Evolutionary conservation across 2,113 vertebrate genomes (phyloP).

Genomic region (Zapornia atra): DNA sequence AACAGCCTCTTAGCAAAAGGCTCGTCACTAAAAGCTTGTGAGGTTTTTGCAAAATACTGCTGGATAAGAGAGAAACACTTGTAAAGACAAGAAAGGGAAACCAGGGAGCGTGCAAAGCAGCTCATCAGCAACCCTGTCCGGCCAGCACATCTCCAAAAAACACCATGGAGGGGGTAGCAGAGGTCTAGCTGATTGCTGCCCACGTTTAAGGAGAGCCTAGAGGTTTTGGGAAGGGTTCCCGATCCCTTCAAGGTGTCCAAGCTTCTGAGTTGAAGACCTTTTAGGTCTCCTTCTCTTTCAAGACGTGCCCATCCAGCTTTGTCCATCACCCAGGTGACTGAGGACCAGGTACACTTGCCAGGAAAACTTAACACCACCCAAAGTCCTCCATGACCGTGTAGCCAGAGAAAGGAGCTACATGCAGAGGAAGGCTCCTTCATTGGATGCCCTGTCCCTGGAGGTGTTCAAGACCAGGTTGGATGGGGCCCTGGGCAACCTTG

Average conservation of each 20-base stretch:
- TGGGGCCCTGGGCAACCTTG: too few relatives aligned
- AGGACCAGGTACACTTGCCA: fast-evolving
- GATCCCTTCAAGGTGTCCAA: background rate
- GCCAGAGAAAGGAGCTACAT: background rate
- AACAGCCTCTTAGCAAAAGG: background rate
- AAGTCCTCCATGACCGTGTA: fast-evolving
- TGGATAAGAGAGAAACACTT: background rate
- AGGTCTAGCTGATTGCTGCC: too few relatives aligned
- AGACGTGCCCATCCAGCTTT: background rate
- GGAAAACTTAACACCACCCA: background rate
- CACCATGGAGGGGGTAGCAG: background rate
- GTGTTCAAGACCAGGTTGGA: too few relatives aligned
- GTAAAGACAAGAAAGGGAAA: background rate
- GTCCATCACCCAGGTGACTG: background rate
- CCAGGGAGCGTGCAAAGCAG: background rate
- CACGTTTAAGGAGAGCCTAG: background rate
- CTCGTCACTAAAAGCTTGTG: background rate
- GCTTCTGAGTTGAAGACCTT: background rate
- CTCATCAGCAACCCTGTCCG: fast-evolving
- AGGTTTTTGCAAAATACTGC: background rate
- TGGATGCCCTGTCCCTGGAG: too few relatives aligned
- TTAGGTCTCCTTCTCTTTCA: background rate
- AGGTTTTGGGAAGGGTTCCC: background rate
- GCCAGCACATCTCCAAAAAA: fast-evolving
- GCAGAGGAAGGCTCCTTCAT: background rate